Evolutionary conservation across 1,140 invertebrate genomes (phyloP).

Genomic region (Drosophila biarmipes): DNA sequence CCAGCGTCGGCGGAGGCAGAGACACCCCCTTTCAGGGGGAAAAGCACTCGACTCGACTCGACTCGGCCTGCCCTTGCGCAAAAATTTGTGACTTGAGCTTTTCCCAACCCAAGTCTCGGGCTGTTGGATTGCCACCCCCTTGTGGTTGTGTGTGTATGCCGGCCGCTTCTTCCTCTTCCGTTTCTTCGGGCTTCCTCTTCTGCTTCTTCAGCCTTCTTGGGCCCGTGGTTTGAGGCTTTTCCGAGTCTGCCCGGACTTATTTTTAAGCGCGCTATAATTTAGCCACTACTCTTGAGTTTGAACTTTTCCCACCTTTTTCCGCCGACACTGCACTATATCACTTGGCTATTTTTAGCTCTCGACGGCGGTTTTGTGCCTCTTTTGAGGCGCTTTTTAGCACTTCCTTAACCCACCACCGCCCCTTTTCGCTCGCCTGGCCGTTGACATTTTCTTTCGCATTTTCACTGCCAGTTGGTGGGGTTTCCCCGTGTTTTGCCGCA

Average conservation of each 20-base stretch:
- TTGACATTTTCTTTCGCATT: slow-evolving; percentile 40
- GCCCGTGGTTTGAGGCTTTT: slow-evolving; percentile 68
- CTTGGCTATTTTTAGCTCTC: background rate
- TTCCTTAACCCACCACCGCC: slow-evolving; percentile 23
- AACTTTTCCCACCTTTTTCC: slow-evolving; percentile 2
- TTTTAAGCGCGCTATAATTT: slow-evolving; percentile 71
- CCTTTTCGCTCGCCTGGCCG: slow-evolving; percentile 9
- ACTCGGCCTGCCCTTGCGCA: slow-evolving; percentile 75
- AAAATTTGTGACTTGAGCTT: slow-evolving; percentile 80
- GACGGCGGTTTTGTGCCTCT: background rate
- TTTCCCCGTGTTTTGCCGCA: slow-evolving; percentile 24
- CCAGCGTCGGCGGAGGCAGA: slow-evolving; percentile 13
- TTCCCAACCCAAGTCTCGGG: slow-evolving; percentile 30
- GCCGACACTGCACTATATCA: slow-evolving; percentile 8
- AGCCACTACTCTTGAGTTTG: slow-evolving; percentile 16
- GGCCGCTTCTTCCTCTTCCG: slow-evolving; percentile 60
- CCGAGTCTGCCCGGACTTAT: slow-evolving; percentile 74
- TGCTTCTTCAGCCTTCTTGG: slow-evolving; percentile 19
- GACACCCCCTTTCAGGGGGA: slow-evolving; percentile 35
- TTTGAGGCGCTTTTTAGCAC: slow-evolving; percentile 1
- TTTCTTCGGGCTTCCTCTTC: slow-evolving; percentile 39
- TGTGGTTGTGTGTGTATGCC: slow-evolving; percentile 69
- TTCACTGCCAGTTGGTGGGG: slow-evolving; percentile 48
- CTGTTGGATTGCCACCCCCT: slow-evolving; percentile 14
- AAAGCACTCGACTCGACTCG: slow-evolving; percentile 55